Conservation (phyloP, 1,140 invertebrate species). For the Tetragonula clypearis region DNA sequence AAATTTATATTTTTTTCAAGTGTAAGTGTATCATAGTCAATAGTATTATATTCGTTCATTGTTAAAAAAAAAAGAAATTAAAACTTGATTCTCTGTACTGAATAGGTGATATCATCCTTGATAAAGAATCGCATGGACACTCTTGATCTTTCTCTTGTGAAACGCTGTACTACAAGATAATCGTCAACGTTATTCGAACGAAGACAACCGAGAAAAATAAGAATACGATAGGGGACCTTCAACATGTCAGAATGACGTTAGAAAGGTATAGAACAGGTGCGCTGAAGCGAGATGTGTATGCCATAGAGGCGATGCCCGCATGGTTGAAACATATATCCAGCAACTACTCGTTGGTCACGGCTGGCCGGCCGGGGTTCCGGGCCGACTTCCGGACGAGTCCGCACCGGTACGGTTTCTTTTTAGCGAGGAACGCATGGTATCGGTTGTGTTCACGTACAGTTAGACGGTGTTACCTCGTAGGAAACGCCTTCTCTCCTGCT, state of each 20-base stretch:
- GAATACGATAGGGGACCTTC: not conserved
- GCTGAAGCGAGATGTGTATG: constrained; percentile 47
- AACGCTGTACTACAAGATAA: not conserved
- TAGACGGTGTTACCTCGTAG: constrained; percentile 54
- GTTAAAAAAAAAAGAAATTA: not conserved
- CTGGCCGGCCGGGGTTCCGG: constrained; percentile 80
- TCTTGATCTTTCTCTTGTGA: constrained; percentile 6
- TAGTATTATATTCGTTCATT: not conserved
- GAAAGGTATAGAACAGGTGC: constrained; percentile 59
- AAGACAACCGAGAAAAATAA: not conserved
- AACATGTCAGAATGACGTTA: constrained; percentile 39
- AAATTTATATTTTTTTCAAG: not conserved
- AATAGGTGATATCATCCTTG: not conserved
- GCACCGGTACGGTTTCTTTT: constrained; percentile 77
- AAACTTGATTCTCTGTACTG: not conserved
- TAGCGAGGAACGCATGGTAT: constrained; percentile 61
- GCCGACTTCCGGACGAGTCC: constrained; percentile 78
- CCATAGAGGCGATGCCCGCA: constrained; percentile 53
- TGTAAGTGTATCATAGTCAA: not conserved
- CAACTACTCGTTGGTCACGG: constrained; percentile 77
- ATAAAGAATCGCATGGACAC: too few relatives aligned
- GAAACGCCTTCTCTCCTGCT: constrained; percentile 41
- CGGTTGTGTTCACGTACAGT: constrained; percentile 72
- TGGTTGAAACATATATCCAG: constrained; percentile 67
- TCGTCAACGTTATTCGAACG: constrained; percentile 18